Evolutionary conservation across 2,888 invertebrate genomes (phyloP), one percentile per base, ranked within the genome.

Genomic region (Thereva nobilitata): DNA sequence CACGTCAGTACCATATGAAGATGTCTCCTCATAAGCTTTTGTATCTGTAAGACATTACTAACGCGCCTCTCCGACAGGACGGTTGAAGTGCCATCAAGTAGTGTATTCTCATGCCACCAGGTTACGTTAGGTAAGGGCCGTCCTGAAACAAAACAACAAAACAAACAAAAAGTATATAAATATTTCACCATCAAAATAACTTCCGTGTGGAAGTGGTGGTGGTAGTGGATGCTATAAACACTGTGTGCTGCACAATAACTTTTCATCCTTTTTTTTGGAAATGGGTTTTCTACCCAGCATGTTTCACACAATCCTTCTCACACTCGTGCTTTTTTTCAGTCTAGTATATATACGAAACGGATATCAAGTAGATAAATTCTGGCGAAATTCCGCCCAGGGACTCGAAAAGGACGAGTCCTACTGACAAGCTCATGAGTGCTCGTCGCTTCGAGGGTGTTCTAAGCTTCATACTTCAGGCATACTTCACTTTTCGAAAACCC

Each of bases 21-120:
- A 79, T 89, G 87, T 72, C 85, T 84, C 44, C 88, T 82, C 71
- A 85, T 83, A 64, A 90, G 81, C 53, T 86, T 85, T 38, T 85
- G 85, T 75, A 86, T 82, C 66, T 83, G 82, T 47, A 89, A 79
- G 71, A 87, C 85, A 75, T 88, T 88, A 73, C 86, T 86, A 70
- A 89, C 86, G 70, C 87, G 84, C 54, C 84, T 83, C 75, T 86
- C 86, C 4, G 87, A 86, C 65, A 88, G 80, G 38, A 84, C 82
- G 68, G 85, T 86, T 70, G 82, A 84, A 5, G 85, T 82, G 73
- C 86, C 83, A 76, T 89, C 88, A 59, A 89, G 78, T 66, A 86
- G 74, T 34, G 84, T 85, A 70, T 85, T 84, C 71, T 87, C 88
- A 66, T 86, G 83, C 86, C 85, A 86, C 90, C 89, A 90, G 42